Evolutionary conservation across 2,113 vertebrate species (phyloP).

Genomic region (Mobula hypostoma): DNA sequence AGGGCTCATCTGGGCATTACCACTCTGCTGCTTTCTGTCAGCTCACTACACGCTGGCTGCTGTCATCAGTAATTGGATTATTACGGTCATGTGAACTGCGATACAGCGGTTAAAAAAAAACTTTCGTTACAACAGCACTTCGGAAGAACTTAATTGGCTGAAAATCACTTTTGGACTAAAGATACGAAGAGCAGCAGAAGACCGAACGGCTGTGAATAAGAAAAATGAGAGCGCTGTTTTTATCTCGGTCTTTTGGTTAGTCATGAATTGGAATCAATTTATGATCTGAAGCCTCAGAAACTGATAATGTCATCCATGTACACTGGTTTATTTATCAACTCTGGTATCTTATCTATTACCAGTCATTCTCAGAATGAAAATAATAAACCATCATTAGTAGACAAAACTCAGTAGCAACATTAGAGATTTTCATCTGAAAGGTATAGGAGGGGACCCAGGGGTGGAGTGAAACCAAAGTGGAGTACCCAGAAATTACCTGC

Average conservation of each 20-base stretch:
- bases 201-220: not conserved
- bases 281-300: not conserved
- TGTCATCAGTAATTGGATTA: too few species aligned
- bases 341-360: not conserved
- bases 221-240: not conserved
- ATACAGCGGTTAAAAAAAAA: too few species aligned
- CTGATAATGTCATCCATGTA: not conserved
- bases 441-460: not conserved
- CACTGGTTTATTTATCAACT: not conserved
- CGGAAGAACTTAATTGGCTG: too few species aligned
- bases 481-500: not conserved
- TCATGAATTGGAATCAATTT: not conserved
- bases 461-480: not conserved
- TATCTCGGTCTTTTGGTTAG: not conserved
- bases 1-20: too few species aligned
- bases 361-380: not conserved
- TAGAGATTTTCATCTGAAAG: not conserved
- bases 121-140: too few species aligned
- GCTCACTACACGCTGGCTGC: too few species aligned
- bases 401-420: not conserved
- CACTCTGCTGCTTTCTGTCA: too few species aligned
- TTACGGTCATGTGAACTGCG: too few species aligned
- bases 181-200: too few species aligned
- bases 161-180: too few species aligned
- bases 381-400: not conserved